Conservation (phyloP, 1,140 invertebrate genomes). For the Cydia strobilella region DNA sequence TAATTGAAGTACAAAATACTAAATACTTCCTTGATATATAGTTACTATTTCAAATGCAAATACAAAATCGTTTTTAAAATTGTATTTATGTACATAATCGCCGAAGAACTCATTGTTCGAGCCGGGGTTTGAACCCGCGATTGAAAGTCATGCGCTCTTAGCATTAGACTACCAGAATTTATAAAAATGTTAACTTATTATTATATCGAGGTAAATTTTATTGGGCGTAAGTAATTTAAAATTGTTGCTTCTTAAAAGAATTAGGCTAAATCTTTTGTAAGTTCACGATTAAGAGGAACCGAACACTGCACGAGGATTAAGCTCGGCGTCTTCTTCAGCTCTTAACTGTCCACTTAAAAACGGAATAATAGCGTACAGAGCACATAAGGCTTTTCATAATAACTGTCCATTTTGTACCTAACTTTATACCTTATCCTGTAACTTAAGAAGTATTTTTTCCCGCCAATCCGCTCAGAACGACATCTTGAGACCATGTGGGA, state of each 20-base stretch:
- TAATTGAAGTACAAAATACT: too few relatives aligned
- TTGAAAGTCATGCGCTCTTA: too few relatives aligned
- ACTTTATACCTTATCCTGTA: slow-evolving; percentile 70
- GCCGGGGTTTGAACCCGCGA: too few relatives aligned
- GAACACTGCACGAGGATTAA: background rate
- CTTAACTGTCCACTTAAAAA: background rate
- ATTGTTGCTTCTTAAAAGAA: background rate
- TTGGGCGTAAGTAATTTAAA: slow-evolving; percentile 1
- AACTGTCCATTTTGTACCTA: slow-evolving; percentile 41
- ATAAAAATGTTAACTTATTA: background rate
- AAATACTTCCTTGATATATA: too few relatives aligned
- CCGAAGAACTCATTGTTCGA: too few relatives aligned
- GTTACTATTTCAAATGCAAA: too few relatives aligned
- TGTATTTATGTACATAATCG: too few relatives aligned
- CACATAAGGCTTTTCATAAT: background rate
- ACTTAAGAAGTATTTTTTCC: slow-evolving; percentile 71
- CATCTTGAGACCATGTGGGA: slow-evolving; percentile 76
- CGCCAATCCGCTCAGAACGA: slow-evolving; percentile 59
- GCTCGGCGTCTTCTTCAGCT: background rate
- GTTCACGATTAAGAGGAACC: slow-evolving; percentile 8
- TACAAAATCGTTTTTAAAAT: too few relatives aligned
- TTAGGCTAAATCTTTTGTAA: slow-evolving; percentile 19
- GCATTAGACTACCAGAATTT: background rate
- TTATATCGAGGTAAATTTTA: background rate
- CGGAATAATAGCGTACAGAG: background rate